These are phyloP conservation scores for Rhogogaster chlorosoma DNA, from an alignment of 2,888 invertebrate genomes.

Conservation along the genomic window DNA sequence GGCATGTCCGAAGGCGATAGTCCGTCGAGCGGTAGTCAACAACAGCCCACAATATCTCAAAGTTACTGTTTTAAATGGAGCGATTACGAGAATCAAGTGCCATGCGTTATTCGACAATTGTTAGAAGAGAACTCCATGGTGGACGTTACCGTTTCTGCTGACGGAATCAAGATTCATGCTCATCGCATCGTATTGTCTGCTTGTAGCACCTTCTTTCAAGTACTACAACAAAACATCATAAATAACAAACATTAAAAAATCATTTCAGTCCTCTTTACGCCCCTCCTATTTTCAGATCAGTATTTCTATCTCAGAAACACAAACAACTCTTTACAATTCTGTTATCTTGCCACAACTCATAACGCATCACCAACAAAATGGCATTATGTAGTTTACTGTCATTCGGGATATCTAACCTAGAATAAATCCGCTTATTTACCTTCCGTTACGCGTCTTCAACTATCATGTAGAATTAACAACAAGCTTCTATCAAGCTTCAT, in stretches of 20 bases:
- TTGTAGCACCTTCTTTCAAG: slow-evolving; percentile 78
- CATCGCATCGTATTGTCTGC: slow-evolving; percentile 79
- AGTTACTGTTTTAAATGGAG: slow-evolving; percentile 77
- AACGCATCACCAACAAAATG: neutral
- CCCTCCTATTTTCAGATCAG: neutral
- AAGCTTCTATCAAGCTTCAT: neutral
- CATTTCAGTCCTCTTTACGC: neutral
- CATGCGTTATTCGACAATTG: slow-evolving; percentile 74
- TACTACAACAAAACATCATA: slow-evolving; percentile 55
- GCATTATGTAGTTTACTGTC: neutral
- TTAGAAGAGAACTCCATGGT: slow-evolving; percentile 77
- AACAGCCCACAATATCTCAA: slow-evolving; percentile 57
- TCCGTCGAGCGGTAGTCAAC: slow-evolving; percentile 40
- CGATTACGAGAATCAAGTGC: slow-evolving; percentile 75
- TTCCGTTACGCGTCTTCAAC: neutral
- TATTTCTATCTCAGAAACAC: neutral
- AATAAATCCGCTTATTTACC: neutral
- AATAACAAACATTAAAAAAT: neutral
- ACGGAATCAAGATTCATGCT: slow-evolving; percentile 76
- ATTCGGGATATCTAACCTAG: neutral
- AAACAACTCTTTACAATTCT: neutral
- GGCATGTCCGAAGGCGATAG: slow-evolving; percentile 67
- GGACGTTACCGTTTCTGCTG: slow-evolving; percentile 78
- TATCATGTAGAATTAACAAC: neutral
- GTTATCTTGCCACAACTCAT: neutral